Base-by-base conservation (phyloP, 92 coral and sea anemone species). In the Palythoa grandis region DNA sequence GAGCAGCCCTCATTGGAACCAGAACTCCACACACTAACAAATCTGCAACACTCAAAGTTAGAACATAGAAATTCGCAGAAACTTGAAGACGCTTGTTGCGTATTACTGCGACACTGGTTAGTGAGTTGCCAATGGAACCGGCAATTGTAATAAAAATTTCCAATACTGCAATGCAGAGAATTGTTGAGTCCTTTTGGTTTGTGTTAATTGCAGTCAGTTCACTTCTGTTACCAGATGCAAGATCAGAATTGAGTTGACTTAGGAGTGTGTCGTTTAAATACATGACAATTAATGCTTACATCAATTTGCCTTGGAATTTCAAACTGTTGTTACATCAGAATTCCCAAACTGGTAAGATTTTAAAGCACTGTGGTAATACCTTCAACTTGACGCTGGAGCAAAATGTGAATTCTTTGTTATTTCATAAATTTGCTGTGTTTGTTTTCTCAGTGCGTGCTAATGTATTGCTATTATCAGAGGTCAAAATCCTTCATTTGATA, bases 1-100 rank as follows among this genome's bases (percentile, higher is more conserved):
- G 88, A 15, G 84, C 89, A 11, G 91, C 93, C 72, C 93, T 38
- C 57, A 88, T 90, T 58, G 93, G 93, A 10, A 91, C 93, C 2
- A 91, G 78, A 2, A 91, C 74, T 66, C 88, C 86, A 7, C 91
- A 87, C 0, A 91, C 90, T 25, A 91, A 50, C 25, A 88, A 77
- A 40, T 91, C 93, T 1, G 93, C 93, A 24, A 84, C 15, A 25
- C 91, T 53, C 9, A 91, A 47, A 13, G 93, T 83, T 17, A 91
- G 82, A 5, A 91, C 89, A 72, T 77, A 91, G 72, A 83, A 88
- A 48, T 91, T 83, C 5, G 93, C 89, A 6, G 93, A 90, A 67
- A 79, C 82, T 68, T 91, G 93, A 1, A 91, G 82, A 9, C 70
- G 75, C 65, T 66, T 91, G 87, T 77, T 91, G 67, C 93, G 72